These are phyloP conservation scores for Delphinapterus leucas DNA, from an alignment of 2,113 vertebrate species.

Conservation along the genomic window DNA sequence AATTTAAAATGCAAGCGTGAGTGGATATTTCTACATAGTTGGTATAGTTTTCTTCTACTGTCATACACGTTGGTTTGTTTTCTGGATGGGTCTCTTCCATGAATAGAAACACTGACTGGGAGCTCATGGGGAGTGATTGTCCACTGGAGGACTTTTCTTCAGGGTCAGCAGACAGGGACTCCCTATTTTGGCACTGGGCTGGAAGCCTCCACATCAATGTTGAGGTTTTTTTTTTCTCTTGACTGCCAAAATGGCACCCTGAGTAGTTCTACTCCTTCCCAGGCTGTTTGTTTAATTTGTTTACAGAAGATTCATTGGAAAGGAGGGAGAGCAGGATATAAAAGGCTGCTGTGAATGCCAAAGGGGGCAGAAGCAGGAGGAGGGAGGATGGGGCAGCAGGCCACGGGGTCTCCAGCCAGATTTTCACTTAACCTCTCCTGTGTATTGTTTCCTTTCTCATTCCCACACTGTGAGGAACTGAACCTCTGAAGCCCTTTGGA, in stretches of 20 bases:
- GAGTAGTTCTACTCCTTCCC: neutral
- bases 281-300: neutral
- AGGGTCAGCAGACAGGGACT: neutral
- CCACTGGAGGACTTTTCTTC: neutral
- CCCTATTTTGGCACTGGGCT: neutral
- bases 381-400: neutral
- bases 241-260: neutral
- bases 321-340: neutral
- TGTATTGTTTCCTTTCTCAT: neutral
- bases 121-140: neutral
- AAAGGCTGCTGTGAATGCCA: neutral
- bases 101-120: neutral
- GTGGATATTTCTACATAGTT: slow-evolving; percentile 7
- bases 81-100: neutral
- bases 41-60: neutral
- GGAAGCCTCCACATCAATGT: neutral
- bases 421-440: neutral
- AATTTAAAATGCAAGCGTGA: neutral
- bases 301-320: neutral
- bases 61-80: neutral
- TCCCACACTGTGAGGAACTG: neutral
- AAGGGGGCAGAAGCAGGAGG: neutral
- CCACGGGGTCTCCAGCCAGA: neutral
- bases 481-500: neutral
- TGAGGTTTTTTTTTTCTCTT: neutral